phyloP scores from a whole-genome alignment of 2,113 vertebrate genomes.

The Cathartes aura region DNA sequence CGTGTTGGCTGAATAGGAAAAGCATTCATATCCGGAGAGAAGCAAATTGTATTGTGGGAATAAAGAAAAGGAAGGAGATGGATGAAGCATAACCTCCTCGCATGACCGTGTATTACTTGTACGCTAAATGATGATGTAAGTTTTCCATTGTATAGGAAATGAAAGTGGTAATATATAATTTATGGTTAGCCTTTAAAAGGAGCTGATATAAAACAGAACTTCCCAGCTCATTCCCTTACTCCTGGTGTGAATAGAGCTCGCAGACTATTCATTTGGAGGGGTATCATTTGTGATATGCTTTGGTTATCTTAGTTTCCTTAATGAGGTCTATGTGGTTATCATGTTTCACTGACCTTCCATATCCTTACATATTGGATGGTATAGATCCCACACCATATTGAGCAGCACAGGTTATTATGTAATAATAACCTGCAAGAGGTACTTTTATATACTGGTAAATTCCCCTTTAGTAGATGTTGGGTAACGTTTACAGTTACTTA shows the following conservation, averaged over 20 bases:
- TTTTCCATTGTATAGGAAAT: constrained; percentile 22
- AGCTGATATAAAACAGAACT: background rate
- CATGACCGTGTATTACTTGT: background rate
- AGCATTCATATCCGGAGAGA: constrained; percentile 8
- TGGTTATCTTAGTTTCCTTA: background rate
- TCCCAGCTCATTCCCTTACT: background rate
- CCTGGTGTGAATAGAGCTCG: background rate
- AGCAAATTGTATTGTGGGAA: constrained; percentile 42
- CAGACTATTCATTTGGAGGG: background rate
- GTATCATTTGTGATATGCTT: background rate
- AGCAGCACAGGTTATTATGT: background rate
- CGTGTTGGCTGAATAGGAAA: constrained; percentile 28
- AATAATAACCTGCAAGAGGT: background rate
- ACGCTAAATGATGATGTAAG: background rate
- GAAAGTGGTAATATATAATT: background rate
- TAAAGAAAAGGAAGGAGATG: constrained; percentile 51
- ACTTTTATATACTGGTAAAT: background rate
- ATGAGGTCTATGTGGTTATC: background rate
- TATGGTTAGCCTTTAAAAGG: background rate
- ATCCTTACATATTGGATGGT: background rate
- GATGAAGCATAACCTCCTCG: constrained; percentile 18
- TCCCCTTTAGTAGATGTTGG: background rate
- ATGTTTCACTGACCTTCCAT: background rate
- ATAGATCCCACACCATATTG: background rate
- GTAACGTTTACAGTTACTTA: background rate